Evolutionary conservation across 2,888 invertebrate species (phyloP).

Genomic region (Lamellibrachia columna): DNA sequence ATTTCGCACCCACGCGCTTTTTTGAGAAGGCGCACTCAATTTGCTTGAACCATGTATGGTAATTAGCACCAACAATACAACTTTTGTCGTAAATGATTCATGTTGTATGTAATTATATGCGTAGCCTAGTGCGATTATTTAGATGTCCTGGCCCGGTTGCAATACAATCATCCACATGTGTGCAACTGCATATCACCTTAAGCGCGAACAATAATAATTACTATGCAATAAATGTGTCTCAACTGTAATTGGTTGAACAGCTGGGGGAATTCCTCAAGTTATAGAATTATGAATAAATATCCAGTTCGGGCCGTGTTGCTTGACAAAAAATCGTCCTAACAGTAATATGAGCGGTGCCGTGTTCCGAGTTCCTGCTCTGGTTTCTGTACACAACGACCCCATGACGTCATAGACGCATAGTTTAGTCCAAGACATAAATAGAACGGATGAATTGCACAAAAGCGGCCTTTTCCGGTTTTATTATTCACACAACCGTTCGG

Average conservation of each 20-base stretch:
- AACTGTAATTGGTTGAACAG: background rate
- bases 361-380: background rate
- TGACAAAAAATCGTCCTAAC: background rate
- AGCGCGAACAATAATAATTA: slow-evolving; percentile 3
- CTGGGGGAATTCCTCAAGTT: background rate
- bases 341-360: background rate
- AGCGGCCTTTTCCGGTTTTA: no score
- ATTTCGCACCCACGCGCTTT: background rate
- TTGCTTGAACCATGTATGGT: background rate
- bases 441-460: no score
- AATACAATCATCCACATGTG: background rate
- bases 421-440: background rate
- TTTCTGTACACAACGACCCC: background rate
- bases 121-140: background rate
- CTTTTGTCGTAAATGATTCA: background rate
- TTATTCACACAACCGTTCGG: background rate
- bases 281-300: background rate
- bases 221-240: slow-evolving; percentile 5
- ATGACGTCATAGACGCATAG: background rate
- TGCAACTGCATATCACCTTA: background rate
- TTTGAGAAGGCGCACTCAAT: background rate
- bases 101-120: background rate
- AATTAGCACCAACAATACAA: background rate
- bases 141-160: background rate
- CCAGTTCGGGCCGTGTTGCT: background rate